Base-by-base conservation (phyloP, 2,797 vertebrate genomes). In the Holocentrus rufus region DNA sequence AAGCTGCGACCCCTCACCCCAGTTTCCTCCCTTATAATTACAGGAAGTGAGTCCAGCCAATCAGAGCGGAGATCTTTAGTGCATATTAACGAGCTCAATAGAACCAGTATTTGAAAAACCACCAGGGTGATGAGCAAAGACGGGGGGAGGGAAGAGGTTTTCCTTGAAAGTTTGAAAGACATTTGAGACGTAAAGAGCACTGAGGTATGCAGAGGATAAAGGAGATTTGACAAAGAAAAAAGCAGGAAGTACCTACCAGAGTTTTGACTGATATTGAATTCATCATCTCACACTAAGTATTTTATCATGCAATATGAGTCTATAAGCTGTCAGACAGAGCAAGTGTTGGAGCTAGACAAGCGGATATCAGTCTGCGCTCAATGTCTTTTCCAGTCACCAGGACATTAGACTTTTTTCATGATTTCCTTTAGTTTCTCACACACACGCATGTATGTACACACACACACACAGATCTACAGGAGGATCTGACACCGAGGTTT, bases 1-100 rank as follows among this genome's bases (percentile, higher is more conserved):
- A 88, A 85, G 72, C 80, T 84, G 82, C 89, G 89, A 95, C 95
- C 93, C 90, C 85, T 96, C 94, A 95, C 93, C 94, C 77, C 61
- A 0, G 79, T 93, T 96, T 96, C 93, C 93, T 94, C 83, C 90
- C 82, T 81, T 85, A 90, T 95, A 95, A 96, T 95, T 95, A 87
- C 90, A 95, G 92, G 90, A 96, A 95, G 91, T 84, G 83, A 92
- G 90, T 88, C 83, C 85, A 82, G 87, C 92, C 92, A 93, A 94
- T 94, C 91, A 92, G 92, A 84, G 74, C 54, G 30, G 49, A 85
- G 76, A 85, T 80, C 80, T 77, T 67, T 76, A 72, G 72, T 39
- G 68, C 86, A 92, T 91, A 92, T 95, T 95, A 94, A 93, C 92
- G 88, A 92, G 91, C 91, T 88, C 74, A 87, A 91, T 90, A 72